Conservation (phyloP, 1,140 invertebrate genomes). For the Leptopilina boulardi region DNA sequence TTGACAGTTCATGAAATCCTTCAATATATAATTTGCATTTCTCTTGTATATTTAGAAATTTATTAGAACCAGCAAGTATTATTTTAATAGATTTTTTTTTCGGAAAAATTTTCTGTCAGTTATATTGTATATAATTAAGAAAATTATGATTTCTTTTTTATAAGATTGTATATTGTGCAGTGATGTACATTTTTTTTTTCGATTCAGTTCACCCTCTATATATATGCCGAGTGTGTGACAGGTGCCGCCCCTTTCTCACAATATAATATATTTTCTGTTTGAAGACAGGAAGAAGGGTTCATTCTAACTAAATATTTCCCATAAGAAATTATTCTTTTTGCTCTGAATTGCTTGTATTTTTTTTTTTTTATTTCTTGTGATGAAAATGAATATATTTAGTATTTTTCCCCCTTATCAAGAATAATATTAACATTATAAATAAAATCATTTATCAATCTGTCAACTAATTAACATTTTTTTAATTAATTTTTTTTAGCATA, state of each 20-base stretch:
- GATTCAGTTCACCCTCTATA: constrained; percentile 55
- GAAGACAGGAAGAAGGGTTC: constrained; percentile 29
- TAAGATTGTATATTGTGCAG: neutral
- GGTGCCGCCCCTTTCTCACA: constrained; percentile 68
- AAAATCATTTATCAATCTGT: neutral
- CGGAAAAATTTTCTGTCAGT: too few relatives aligned
- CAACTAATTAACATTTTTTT: too few relatives aligned
- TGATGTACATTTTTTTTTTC: neutral
- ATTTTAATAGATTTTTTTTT: too few relatives aligned
- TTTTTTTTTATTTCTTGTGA: neutral
- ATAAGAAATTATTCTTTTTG: neutral
- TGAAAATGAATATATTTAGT: neutral
- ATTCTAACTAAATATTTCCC: constrained; percentile 12
- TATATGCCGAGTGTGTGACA: constrained; percentile 54
- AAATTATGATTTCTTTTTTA: neutral
- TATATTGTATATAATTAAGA: too few relatives aligned
- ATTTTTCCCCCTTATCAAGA: neutral
- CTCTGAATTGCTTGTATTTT: neutral
- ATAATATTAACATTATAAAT: constrained; percentile 2
- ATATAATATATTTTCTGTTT: neutral
- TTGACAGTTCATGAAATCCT: constrained; percentile 19
- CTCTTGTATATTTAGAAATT: too few relatives aligned
- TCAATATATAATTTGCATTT: too few relatives aligned
- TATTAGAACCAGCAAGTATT: too few relatives aligned
- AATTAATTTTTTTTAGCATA: too few relatives aligned